Evolutionary conservation across 2,888 invertebrate genomes (phyloP), one percentile per base, ranked within the genome.

Genomic region (Megastigmus dorsalis): DNA sequence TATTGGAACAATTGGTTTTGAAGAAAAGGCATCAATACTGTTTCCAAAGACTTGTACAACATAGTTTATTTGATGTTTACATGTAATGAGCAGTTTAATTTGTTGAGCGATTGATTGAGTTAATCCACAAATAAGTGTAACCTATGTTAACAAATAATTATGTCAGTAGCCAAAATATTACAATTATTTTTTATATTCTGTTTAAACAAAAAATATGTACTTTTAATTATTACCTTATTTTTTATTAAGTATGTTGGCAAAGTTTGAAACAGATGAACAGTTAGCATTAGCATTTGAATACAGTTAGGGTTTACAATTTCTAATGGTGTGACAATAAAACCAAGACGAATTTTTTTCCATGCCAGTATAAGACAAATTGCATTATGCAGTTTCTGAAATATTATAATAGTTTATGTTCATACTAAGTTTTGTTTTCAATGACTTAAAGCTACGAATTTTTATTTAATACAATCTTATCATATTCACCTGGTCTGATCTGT

Each of bases 271-370:
- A 93, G 85, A 83, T 90, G 90, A 33, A 89, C 85, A 0, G 91
- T 89, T 54, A 92, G 84, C 87, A 93, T 90, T 15, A 92, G 73
- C 90, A 92, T 91, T 78, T 91, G 90, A 45, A 92, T 84, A 75
- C 88, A 88, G 83, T 91, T 91, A 0, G 91, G 90, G 23, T 89
- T 65, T 1, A 90, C 82, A 69, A 93, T 90, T 74, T 91, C 90
- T 59, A 84, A 84, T 18, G 91, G 90, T 15, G 81, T 85, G 54
- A 92, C 79, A 3, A 90, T 89, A 80, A 91, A 92, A 78, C 91
- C 91, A 3, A 92, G 84, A 55, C 89, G 88, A 41, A 93, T 84
- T 69, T 86, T 82, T 77, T 89, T 89, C 89, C 92, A 90, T 6
- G 90, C 89, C 79, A 90, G 89, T 20, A 90, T 88, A 38, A 92